Conservation (phyloP, 2,113 vertebrate species). For the Chaenogobius annularis region DNA sequence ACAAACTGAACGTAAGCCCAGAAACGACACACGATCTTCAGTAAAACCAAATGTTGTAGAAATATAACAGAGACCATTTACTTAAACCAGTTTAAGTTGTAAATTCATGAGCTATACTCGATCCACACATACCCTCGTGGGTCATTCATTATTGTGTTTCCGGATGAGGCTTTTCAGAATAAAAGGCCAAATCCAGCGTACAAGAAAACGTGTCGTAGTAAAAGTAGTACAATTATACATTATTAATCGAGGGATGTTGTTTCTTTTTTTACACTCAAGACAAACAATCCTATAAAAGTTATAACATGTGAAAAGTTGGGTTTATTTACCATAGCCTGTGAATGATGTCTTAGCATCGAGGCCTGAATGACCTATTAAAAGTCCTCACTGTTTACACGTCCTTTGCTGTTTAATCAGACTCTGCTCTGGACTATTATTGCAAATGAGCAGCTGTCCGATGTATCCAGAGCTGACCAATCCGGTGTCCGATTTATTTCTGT, state of each 20-base stretch:
- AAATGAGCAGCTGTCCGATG: constrained; percentile 59
- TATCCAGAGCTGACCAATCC: constrained; percentile 44
- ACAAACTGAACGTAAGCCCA: neutral
- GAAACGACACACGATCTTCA: neutral
- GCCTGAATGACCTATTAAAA: neutral
- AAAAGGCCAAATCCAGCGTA: constrained; percentile 11
- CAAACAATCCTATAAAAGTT: no score
- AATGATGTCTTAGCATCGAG: no score
- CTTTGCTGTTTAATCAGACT: neutral
- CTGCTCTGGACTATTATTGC: constrained; percentile 26
- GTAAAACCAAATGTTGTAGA: neutral
- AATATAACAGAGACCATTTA: neutral
- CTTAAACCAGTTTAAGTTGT: neutral
- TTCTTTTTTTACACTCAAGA: neutral
- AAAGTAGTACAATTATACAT: no score
- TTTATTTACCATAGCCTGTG: no score
- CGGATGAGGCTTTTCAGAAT: constrained; percentile 31
- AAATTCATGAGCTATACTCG: neutral
- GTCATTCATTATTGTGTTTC: constrained; percentile 15
- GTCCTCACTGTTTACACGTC: neutral
- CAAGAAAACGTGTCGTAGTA: neutral
- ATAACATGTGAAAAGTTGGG: no score
- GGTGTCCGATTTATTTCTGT: constrained; percentile 61
- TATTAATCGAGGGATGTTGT: neutral
- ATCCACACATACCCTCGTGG: neutral